phyloP scores from a whole-genome alignment of 1,140 invertebrate species.

The Bombus sibiricus region DNA sequence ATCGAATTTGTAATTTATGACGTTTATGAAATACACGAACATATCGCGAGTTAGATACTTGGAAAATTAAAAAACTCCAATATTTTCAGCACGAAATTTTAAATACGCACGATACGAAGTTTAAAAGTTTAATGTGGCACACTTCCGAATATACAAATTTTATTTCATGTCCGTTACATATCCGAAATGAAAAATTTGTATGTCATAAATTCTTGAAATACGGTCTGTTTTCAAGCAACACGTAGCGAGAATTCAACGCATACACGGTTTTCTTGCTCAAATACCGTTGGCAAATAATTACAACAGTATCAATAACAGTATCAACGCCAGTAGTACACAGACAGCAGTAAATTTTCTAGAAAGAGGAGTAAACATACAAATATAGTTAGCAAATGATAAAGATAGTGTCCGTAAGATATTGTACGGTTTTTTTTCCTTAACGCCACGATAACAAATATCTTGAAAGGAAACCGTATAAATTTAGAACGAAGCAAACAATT shows the following conservation, averaged over 20 bases:
- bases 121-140: neutral
- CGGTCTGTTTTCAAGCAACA: neutral
- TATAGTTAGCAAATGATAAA: no score
- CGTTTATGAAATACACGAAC: neutral
- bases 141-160: neutral
- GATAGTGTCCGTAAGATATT: no score
- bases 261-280: neutral
- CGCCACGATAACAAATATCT: no score
- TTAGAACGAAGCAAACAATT: no score
- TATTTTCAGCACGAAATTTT: neutral
- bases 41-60: neutral
- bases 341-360: no score
- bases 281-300: neutral
- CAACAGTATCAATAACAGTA: no score
- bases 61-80: neutral
- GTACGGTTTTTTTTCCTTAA: no score
- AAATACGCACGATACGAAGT: neutral
- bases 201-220: neutral
- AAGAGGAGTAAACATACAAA: no score
- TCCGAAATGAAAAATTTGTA: neutral
- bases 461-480: no score
- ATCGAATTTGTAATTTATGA: neutral
- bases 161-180: neutral
- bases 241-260: neutral
- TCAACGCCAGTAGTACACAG: no score